These are phyloP conservation scores for Florisuga fusca DNA, from an alignment of 2,797 vertebrate species.

Conservation along the genomic window DNA sequence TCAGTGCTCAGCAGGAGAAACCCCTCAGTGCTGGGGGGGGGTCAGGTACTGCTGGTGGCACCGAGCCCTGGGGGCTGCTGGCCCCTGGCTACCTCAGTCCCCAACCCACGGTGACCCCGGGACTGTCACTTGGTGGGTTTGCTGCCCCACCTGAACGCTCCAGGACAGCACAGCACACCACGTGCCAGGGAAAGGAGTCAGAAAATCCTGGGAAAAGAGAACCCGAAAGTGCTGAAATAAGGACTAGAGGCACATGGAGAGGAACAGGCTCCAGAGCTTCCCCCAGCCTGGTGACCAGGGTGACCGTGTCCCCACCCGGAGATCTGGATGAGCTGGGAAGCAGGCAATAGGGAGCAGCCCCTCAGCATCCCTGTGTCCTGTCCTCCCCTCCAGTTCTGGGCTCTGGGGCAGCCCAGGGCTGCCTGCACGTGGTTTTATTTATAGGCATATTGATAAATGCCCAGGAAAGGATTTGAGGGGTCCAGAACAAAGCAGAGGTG, in stretches of 20 bases:
- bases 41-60: no score
- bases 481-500: neutral
- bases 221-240: accelerated
- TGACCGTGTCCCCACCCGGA: neutral
- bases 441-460: neutral
- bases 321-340: neutral
- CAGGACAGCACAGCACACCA: neutral
- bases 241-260: neutral
- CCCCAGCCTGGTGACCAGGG: neutral
- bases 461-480: neutral
- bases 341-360: neutral
- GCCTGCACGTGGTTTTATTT: accelerated
- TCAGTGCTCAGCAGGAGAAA: no score
- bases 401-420: neutral
- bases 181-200: neutral
- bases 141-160: no score
- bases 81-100: no score
- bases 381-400: accelerated
- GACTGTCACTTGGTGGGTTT: no score
- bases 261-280: accelerated
- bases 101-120: no score
- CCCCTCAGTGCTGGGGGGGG: no score
- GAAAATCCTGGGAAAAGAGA: neutral
- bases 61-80: no score
- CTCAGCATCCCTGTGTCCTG: accelerated